Evolutionary conservation across 2,797 vertebrate genomes (phyloP), one percentile per base, ranked within the genome.

Genomic region (Sebastes miniatus): DNA sequence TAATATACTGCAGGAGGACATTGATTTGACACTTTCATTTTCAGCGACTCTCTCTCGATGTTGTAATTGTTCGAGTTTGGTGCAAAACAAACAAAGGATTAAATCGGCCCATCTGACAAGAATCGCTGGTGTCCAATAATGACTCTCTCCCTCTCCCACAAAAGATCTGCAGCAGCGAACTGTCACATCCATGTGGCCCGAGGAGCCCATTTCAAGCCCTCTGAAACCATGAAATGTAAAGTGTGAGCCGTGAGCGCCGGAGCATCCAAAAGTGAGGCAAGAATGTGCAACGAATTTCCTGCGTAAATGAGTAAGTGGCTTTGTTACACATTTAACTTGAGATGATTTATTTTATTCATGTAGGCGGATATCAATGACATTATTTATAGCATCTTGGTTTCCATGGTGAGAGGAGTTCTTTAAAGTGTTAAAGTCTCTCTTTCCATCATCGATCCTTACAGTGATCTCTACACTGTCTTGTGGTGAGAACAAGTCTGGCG

Each of bases 21-120:
- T 72, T 75, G 84, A 91, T 86, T 89, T 85, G 85, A 89, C 89
- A 80, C 86, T 85, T 89, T 89, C 77, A 83, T 79, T 88, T 87
- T 84, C 80, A 54, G 57, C 5, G 78, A 73, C 65, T 77, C 75
- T 76, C 69, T 68, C 73, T 39, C 80, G 39, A 39, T 66, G 82
- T 70, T 81, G 87, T 89, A 85, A 86, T 87, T 85, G 84, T 89
- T 54, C 43, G 85, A 76, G 71, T 83, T 78, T 83, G 83, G 58
- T 72, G 57, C 69, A 91, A 91, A 90, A 93, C 86, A 92, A 93
- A 92, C 83, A 91, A 83, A 84, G 72, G 71, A 84, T 88, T 74
- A 84, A 85, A 92, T 81, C 62, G 84, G 67, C 47, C 81, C 71
- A 20, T 84, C 82, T 92, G 91, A 90, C 89, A 81, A 75, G 69